Evolutionary conservation across 2,888 invertebrate species (phyloP).

Genomic region (Polyploca ridens): DNA sequence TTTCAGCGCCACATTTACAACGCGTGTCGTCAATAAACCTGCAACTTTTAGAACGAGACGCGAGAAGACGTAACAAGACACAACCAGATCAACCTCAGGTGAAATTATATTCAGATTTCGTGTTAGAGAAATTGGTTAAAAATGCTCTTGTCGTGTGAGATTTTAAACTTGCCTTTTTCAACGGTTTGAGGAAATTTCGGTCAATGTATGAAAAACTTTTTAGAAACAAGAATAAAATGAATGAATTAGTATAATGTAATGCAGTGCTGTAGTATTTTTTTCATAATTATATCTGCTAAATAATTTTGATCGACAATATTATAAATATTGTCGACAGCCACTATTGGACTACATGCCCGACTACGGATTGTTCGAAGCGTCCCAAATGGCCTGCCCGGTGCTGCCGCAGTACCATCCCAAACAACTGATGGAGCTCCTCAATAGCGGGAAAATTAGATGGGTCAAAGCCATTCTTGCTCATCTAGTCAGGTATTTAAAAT

Average conservation of each 20-base stretch:
- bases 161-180: too few relatives aligned
- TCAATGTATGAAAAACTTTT: too few relatives aligned
- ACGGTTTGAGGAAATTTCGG: too few relatives aligned
- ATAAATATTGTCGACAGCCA: too few relatives aligned
- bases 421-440: conserved; percentile 98
- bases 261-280: too few relatives aligned
- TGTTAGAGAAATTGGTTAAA: too few relatives aligned
- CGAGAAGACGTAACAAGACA: conserved; percentile 86
- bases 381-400: conserved; percentile 98
- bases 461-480: conserved; percentile 99
- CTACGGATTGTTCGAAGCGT: conserved; percentile 98
- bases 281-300: too few relatives aligned
- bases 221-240: too few relatives aligned
- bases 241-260: too few relatives aligned
- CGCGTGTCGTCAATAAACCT: conserved; percentile 93
- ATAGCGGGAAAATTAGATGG: conserved; percentile 98
- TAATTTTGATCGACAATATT: background rate
- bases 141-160: too few relatives aligned
- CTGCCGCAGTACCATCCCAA: conserved; percentile 99
- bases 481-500: conserved; percentile 89
- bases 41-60: conserved; percentile 90
- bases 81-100: conserved; percentile 82
- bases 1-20: conserved; percentile 91
- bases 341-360: conserved; percentile 94
- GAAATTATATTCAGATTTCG: conserved; percentile 13